Conservation (phyloP, 2,113 vertebrate species). For the Jaculus jaculus region DNA sequence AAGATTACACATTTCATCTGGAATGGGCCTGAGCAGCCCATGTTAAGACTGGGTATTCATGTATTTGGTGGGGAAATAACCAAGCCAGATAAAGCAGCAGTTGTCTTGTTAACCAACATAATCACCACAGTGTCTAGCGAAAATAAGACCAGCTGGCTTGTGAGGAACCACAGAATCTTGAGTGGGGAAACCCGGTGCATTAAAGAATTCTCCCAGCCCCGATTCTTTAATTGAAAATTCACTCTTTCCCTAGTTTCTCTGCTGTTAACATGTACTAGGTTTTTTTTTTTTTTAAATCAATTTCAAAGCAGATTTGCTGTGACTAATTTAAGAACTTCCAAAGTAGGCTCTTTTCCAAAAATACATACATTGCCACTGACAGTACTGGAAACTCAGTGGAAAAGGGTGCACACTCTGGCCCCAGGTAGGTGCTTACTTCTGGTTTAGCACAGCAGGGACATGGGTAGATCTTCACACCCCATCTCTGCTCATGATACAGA, state of each 20-base stretch:
- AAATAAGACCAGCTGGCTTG: conserved; percentile 60
- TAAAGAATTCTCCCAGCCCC: background rate
- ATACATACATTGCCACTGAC: conserved; percentile 48
- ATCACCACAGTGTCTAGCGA: conserved; percentile 3
- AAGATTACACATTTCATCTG: conserved; percentile 31
- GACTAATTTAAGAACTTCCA: conserved; percentile 72
- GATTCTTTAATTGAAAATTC: conserved; percentile 51
- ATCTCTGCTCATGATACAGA: background rate
- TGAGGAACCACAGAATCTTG: conserved; percentile 37
- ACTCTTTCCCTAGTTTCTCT: conserved; percentile 62
- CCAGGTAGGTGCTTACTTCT: background rate
- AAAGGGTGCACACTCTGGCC: conserved; percentile 2
- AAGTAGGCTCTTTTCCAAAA: conserved; percentile 64
- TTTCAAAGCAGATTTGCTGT: conserved; percentile 67
- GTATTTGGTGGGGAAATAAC: conserved; percentile 43
- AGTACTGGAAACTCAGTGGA: conserved; percentile 30
- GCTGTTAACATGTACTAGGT: conserved; percentile 53
- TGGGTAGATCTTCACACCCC: background rate
- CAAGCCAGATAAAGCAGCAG: conserved; percentile 35
- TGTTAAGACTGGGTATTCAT: background rate
- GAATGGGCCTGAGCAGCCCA: background rate
- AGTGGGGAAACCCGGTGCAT: conserved; percentile 51
- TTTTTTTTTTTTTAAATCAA: no score
- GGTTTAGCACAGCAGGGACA: background rate
- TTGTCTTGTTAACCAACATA: conserved; percentile 41